Conservation (phyloP, 2,113 vertebrate genomes). For the Indicator indicator region DNA sequence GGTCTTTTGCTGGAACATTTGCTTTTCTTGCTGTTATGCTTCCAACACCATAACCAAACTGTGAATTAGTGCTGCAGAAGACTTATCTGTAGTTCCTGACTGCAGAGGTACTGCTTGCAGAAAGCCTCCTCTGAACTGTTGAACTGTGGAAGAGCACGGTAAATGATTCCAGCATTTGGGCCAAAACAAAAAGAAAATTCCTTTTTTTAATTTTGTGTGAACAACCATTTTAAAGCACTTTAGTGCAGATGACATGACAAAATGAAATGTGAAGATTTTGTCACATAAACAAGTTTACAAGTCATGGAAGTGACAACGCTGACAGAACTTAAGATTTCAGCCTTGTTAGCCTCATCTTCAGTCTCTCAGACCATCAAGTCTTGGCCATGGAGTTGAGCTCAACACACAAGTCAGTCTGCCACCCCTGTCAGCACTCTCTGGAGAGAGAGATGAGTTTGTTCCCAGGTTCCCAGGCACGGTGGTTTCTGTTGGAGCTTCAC, state of each 20-base stretch:
- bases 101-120: neutral
- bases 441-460: neutral
- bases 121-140: neutral
- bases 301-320: neutral
- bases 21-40: neutral
- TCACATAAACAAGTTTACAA: neutral
- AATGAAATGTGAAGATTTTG: neutral
- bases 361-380: neutral
- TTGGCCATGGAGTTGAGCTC: neutral
- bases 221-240: neutral
- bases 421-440: neutral
- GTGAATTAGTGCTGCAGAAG: neutral
- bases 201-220: neutral
- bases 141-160: neutral
- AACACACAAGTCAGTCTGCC: neutral
- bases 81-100: neutral
- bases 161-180: neutral
- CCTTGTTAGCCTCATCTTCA: neutral
- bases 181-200: neutral
- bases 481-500: accelerated
- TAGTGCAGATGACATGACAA: neutral
- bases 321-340: neutral
- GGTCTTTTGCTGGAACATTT: neutral
- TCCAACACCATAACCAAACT: neutral
- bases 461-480: accelerated